Conservation (phyloP, 1,140 invertebrate species). For the Marisa cornuarietis region DNA sequence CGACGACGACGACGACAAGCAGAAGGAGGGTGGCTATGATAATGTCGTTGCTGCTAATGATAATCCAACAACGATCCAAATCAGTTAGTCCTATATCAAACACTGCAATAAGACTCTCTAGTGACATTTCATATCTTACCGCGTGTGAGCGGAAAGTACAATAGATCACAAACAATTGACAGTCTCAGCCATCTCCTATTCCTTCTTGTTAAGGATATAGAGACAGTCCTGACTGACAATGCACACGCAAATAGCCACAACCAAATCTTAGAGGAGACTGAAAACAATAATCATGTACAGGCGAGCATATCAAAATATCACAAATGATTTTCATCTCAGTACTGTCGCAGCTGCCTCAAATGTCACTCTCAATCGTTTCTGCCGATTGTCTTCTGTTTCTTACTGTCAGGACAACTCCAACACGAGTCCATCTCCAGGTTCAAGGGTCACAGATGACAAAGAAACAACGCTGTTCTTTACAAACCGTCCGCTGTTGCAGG, state of each 20-base stretch:
- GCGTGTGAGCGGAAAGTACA: neutral
- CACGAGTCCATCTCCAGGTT: constrained; percentile 13
- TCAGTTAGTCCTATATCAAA: too few relatives aligned
- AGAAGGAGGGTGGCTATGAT: neutral
- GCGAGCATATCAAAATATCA: too few relatives aligned
- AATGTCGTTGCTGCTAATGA: neutral
- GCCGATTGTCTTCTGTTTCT: neutral
- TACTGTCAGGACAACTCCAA: neutral
- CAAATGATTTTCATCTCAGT: too few relatives aligned
- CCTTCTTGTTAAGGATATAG: neutral
- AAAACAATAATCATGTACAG: too few relatives aligned
- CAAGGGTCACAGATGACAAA: neutral
- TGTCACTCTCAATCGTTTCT: too few relatives aligned
- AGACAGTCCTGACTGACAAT: neutral
- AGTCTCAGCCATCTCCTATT: neutral
- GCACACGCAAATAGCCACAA: too few relatives aligned
- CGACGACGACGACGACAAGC: neutral
- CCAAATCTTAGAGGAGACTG: too few relatives aligned
- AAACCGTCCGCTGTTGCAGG: constrained; percentile 7
- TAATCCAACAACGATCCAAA: neutral
- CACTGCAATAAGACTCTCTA: neutral
- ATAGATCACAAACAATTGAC: neutral
- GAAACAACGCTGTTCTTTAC: neutral
- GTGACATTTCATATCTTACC: neutral
- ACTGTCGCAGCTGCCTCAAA: too few relatives aligned